Evolutionary conservation across 2,888 invertebrate genomes (phyloP).

Genomic region (Aromia moschata): DNA sequence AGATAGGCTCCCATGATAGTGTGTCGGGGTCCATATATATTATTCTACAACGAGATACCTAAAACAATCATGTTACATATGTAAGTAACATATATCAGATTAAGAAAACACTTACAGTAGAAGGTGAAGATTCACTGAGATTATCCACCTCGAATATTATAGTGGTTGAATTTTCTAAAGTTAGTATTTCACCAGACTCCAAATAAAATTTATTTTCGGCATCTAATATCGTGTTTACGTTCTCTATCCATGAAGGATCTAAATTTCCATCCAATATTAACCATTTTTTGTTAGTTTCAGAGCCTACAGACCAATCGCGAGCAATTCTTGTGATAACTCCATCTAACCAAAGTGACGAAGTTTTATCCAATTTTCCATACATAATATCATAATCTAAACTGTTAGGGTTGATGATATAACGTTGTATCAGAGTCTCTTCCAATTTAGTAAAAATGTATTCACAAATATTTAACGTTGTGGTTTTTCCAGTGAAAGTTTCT

Average conservation of each 20-base stretch:
- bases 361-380: conserved; percentile 84
- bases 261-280: conserved; percentile 89
- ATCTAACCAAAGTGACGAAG: conserved; percentile 85
- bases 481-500: conserved; percentile 81
- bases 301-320: conserved; percentile 75
- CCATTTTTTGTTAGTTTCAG: conserved; percentile 80
- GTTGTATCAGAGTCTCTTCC: conserved; percentile 19
- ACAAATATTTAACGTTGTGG: conserved; percentile 76
- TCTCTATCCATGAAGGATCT: conserved; percentile 87
- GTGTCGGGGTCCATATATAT: conserved; percentile 68
- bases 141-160: conserved; percentile 87
- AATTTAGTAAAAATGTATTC: conserved; percentile 68
- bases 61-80: conserved; percentile 31
- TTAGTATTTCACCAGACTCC: conserved; percentile 83
- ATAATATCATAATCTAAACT: conserved; percentile 86
- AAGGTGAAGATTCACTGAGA: conserved; percentile 79
- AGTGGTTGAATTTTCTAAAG: conserved; percentile 76
- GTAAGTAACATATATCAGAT: not conserved
- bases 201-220: conserved; percentile 83
- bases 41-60: conserved; percentile 71
- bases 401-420: conserved; percentile 78
- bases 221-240: conserved; percentile 82
- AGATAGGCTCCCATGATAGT: conserved; percentile 67
- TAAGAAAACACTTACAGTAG: conserved; percentile 68
- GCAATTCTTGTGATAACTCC: conserved; percentile 83